Percentiles rank a stretch among this genome's conserved stretches.
phyloP scores from a whole-genome alignment of 1,140 invertebrate genomes.

The Drosophila sechellia region DNA sequence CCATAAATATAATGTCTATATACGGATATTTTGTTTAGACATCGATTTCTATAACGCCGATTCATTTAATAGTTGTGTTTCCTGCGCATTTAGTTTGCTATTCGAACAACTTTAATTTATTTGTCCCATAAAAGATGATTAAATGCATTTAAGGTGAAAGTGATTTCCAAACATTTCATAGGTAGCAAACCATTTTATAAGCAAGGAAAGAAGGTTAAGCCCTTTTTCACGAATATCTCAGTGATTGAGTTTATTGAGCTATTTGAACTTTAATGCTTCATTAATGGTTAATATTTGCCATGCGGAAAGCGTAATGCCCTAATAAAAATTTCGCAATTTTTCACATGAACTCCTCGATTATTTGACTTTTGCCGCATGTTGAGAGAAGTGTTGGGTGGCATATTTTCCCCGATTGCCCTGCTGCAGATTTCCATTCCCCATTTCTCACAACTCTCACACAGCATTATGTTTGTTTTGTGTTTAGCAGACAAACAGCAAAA shows the following conservation, averaged over 20 bases:
- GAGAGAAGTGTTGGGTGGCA: constrained; percentile 7
- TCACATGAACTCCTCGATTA: constrained; percentile 35
- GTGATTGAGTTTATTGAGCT: not conserved
- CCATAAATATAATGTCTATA: constrained; percentile 47
- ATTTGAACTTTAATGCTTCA: not conserved
- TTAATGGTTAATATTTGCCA: constrained; percentile 4
- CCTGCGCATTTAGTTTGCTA: constrained; percentile 18
- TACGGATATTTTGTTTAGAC: constrained; percentile 11
- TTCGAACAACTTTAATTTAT: not conserved
- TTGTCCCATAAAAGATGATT: not conserved
- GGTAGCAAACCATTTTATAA: no score
- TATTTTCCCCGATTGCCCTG: constrained; percentile 19
- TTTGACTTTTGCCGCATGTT: constrained; percentile 34
- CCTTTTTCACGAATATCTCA: no score
- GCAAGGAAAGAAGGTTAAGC: no score
- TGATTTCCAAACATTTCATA: no score
- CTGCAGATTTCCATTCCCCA: not conserved
- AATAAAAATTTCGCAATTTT: constrained; percentile 30
- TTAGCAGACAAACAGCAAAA: constrained; percentile 79
- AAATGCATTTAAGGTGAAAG: not conserved
- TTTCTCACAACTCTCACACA: not conserved
- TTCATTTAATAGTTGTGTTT: constrained; percentile 24
- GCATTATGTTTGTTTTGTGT: constrained; percentile 73
- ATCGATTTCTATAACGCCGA: constrained; percentile 8
- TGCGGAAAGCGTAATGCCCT: not conserved